Conservation (phyloP, 2,888 invertebrate genomes). For the Caenorhabditis sp. region DNA sequence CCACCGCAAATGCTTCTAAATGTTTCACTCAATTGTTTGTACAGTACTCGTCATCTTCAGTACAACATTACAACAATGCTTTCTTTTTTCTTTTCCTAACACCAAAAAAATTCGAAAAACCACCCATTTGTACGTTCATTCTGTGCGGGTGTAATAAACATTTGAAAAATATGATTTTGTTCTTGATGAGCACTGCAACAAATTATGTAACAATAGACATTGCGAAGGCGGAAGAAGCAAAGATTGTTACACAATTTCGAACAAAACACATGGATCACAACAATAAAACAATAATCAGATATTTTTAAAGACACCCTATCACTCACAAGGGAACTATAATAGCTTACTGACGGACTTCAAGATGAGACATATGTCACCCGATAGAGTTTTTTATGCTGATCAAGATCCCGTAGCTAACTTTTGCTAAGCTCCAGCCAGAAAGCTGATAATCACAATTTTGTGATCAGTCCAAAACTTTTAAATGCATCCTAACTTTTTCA, state of each 20-base stretch:
- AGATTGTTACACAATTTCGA: not conserved
- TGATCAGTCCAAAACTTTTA: too few relatives aligned
- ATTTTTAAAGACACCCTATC: not conserved
- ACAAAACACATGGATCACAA: not conserved
- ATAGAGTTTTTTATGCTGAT: too few relatives aligned
- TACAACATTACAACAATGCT: conserved; percentile 1
- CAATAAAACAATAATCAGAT: not conserved
- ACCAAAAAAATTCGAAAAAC: not conserved
- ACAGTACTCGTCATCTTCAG: not conserved
- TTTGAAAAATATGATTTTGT: not conserved
- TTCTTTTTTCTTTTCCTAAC: conserved; percentile 12
- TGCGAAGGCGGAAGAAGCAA: not conserved
- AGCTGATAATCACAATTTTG: too few relatives aligned
- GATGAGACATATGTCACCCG: too few relatives aligned
- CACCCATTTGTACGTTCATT: not conserved
- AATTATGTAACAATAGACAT: not conserved
- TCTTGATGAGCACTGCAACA: not conserved
- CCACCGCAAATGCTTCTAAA: conserved; percentile 61
- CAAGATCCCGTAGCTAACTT: too few relatives aligned
- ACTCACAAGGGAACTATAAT: too few relatives aligned
- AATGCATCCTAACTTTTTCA: too few relatives aligned
- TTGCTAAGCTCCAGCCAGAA: too few relatives aligned
- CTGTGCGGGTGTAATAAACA: not conserved
- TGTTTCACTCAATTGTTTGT: not conserved
- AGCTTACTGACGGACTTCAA: too few relatives aligned